A percentile compares a stretch with the other conserved stretches of the same genome.
phyloP scores from a whole-genome alignment of 2,797 vertebrate genomes.

The Tokudaia muenninki region DNA sequence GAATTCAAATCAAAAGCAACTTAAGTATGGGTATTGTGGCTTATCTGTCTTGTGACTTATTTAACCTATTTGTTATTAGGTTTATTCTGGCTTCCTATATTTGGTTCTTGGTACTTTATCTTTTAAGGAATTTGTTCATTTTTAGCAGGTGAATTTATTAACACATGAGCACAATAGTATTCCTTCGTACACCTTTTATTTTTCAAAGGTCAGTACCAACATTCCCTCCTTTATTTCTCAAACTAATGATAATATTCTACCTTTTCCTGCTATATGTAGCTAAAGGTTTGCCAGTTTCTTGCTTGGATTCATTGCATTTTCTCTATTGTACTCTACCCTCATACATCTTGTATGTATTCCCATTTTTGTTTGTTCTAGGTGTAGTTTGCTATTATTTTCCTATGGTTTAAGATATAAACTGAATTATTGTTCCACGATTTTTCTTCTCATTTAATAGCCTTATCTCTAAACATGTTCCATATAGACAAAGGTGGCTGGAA shows the following conservation, averaged over 20 bases:
- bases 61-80: neutral
- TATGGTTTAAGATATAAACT: conserved; percentile 38
- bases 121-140: conserved; percentile 45
- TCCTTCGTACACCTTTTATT: conserved; percentile 34
- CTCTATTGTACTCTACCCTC: neutral
- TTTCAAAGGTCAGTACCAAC: conserved; percentile 41
- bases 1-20: conserved; percentile 51
- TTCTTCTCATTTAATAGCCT: conserved; percentile 39
- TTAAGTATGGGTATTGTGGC: neutral
- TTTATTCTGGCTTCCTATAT: conserved; percentile 41
- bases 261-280: neutral
- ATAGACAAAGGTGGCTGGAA: neutral
- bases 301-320: neutral
- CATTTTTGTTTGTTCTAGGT: conserved; percentile 50
- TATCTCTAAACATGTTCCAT: conserved; percentile 15
- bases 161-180: conserved; percentile 7
- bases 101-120: neutral
- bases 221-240: conserved; percentile 11
- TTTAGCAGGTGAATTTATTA: conserved; percentile 39
- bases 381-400: conserved; percentile 46
- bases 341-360: conserved; percentile 38
- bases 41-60: conserved; percentile 29
- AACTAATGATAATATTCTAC: neutral
- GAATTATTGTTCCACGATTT: neutral
- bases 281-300: conserved; percentile 39